These are phyloP conservation scores for Pungitius pungitius DNA, from an alignment of 2,113 vertebrate species.

Conservation along the genomic window DNA sequence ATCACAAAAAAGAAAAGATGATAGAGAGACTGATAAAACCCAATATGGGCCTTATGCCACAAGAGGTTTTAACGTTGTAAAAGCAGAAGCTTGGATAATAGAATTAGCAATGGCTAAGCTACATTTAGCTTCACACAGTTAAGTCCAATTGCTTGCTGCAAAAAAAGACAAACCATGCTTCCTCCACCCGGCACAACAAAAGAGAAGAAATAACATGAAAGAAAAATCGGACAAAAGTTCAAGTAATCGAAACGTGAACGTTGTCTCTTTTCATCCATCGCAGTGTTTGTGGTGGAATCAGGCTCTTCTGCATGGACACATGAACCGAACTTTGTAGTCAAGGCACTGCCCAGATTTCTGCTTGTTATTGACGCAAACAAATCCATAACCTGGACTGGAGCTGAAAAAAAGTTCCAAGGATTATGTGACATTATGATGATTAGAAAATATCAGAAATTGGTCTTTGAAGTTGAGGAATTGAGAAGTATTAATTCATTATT, in stretches of 20 bases:
- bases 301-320: slow-evolving; percentile 28
- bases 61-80: background rate
- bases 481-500: background rate
- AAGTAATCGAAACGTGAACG: background rate
- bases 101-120: background rate
- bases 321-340: slow-evolving; percentile 58
- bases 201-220: background rate
- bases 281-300: background rate
- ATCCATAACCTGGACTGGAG: slow-evolving; percentile 31
- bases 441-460: no score
- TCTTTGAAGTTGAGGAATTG: no score
- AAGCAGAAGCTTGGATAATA: background rate
- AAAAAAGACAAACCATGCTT: background rate
- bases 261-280: slow-evolving; percentile 4
- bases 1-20: no score
- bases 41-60: no score
- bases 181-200: background rate
- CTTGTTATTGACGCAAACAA: slow-evolving; percentile 19
- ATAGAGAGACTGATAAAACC: no score
- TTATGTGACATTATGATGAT: no score
- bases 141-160: background rate
- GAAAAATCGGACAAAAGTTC: no score
- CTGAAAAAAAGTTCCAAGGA: slow-evolving; percentile 30
- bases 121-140: background rate
- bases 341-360: background rate